A percentile compares a stretch with the other conserved stretches of the same genome.
Conservation (phyloP, 2,888 invertebrate genomes). For the Monochamus alternatus region DNA sequence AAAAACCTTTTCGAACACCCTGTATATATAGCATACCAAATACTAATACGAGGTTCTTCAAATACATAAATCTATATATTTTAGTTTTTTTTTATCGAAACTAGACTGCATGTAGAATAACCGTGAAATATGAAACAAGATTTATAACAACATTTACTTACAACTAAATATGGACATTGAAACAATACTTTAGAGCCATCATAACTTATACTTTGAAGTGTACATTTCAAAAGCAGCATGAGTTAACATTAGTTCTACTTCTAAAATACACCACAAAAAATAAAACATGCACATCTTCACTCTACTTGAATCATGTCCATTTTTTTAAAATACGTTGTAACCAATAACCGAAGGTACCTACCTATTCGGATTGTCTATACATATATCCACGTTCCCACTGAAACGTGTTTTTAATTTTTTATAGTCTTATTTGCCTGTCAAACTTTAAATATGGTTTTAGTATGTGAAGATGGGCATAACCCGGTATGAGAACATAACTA, state of each 20-base stretch:
- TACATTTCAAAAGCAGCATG: not conserved
- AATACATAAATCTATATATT: too few species aligned
- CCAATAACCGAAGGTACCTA: not conserved
- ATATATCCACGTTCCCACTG: slow-evolving; percentile 26
- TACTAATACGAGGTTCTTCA: too few species aligned
- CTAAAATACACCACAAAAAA: not conserved
- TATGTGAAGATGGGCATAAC: slow-evolving; percentile 26
- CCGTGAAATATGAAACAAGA: too few species aligned
- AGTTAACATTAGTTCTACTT: not conserved
- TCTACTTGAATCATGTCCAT: not conserved
- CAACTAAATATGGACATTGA: too few species aligned
- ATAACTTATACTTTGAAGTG: not conserved
- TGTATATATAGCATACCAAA: too few species aligned
- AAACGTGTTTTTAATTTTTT: slow-evolving; percentile 29
- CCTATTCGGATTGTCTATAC: slow-evolving; percentile 1
- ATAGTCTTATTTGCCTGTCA: slow-evolving; percentile 28
- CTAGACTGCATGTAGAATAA: too few species aligned
- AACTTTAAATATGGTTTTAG: slow-evolving; percentile 28
- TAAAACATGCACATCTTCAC: not conserved
- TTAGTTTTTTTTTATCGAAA: too few species aligned
- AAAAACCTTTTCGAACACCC: too few species aligned
- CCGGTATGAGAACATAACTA: slow-evolving; percentile 9
- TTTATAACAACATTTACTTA: too few species aligned
- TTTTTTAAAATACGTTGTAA: not conserved
- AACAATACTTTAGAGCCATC: not conserved